Percentiles rank a stretch among this genome's conserved stretches.
These are phyloP conservation scores for Metopia argyrocephala DNA, from an alignment of 2,888 invertebrate genomes.

Conservation along the genomic window DNA sequence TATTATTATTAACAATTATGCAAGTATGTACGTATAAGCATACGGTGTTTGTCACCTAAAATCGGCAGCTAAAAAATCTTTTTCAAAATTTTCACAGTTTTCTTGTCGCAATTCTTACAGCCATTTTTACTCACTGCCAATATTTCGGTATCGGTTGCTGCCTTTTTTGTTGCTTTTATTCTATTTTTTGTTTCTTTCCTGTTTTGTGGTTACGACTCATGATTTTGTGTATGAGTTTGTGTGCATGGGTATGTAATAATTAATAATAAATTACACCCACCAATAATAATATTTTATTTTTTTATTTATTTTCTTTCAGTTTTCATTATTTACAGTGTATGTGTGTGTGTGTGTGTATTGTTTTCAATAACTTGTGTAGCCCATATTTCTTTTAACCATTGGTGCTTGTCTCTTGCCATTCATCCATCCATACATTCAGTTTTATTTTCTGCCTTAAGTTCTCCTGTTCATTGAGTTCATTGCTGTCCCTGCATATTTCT, in stretches of 20 bases:
- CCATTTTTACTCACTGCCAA: too few relatives aligned
- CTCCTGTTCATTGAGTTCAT: slow-evolving; percentile 17
- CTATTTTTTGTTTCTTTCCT: not conserved
- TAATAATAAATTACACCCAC: slow-evolving; percentile 68
- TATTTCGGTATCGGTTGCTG: too few relatives aligned
- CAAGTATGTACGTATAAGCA: too few relatives aligned
- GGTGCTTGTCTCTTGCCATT: slow-evolving; percentile 1
- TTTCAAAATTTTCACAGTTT: too few relatives aligned
- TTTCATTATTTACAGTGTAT: too few relatives aligned
- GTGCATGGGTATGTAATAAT: slow-evolving; percentile 60
- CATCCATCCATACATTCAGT: slow-evolving; percentile 27
- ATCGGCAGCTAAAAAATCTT: slow-evolving; percentile 9
- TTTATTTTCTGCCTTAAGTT: too few relatives aligned
- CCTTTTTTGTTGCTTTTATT: not conserved
- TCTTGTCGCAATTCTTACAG: too few relatives aligned
- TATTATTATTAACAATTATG: too few relatives aligned
- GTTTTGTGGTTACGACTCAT: slow-evolving; percentile 45
- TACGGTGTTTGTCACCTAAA: too few relatives aligned
- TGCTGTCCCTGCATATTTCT: slow-evolving; percentile 32
- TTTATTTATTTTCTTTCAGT: not conserved
- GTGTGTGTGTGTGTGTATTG: too few relatives aligned
- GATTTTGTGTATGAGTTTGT: not conserved
- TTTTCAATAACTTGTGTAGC: slow-evolving; percentile 27
- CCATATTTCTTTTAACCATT: slow-evolving; percentile 26
- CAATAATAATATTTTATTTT: slow-evolving; percentile 10